Evolutionary conservation across 2,888 invertebrate genomes (phyloP), one percentile per base, ranked within the genome.

Genomic region (Cyrtodaria siliqua): DNA sequence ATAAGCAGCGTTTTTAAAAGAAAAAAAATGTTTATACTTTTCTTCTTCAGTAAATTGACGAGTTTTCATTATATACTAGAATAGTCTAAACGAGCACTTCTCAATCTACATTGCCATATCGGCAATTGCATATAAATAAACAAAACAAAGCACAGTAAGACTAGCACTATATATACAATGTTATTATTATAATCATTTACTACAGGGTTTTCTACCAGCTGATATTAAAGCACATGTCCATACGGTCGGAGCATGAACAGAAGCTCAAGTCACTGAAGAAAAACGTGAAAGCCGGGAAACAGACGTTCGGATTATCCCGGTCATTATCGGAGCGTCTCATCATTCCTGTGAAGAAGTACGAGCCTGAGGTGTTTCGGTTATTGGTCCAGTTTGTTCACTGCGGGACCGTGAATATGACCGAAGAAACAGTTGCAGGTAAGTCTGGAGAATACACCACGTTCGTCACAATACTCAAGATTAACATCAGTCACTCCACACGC

Each of bases 301-400:
- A 33, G 12, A 33, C 56, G 20, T n/a, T 47, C 20, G 56, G 44
- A 33, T 33, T 56, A 12, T 33, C 49, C 9, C 20, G 26, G 33
- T 33, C 33, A 12, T 33, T 33, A 33, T 20, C 8, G 4, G 56
- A 55, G 1, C 56, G 66, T 18, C 50, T 78, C 12, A 40, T 50
- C 14, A 78, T 78, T 20, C 69, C 69, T 4, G 78, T 78, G 9
- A 55, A 60, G 27, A 78, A 70, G 52, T 78, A 78, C 44, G 78
- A 70, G 18, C 38, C 66, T 2, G 68, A 78, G 53, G 78, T 73
- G 40, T 78, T 78, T 66, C 73, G 78, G 53, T 66, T 73, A 73
- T 55, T 78, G 33, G 66, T 78, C 16, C 73, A 78, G 59, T 78
- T 73, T 47, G 66, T 78, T 18, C 78, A 78, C 44, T 69, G 78